Evolutionary conservation across 2,797 vertebrate genomes (phyloP).

Genomic region (Parauchenoglanis punctatus): DNA sequence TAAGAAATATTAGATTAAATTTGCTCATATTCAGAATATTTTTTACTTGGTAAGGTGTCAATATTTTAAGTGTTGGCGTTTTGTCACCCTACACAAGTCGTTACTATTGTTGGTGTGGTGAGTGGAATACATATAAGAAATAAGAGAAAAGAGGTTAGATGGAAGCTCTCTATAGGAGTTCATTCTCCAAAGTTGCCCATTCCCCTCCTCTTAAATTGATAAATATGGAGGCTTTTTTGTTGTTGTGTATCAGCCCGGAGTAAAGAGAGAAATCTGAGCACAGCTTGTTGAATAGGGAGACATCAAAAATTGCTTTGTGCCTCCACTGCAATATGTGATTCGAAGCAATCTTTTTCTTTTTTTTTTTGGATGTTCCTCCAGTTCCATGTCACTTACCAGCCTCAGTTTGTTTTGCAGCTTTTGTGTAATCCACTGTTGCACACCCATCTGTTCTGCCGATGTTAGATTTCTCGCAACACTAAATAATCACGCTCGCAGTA

Average conservation of each 20-base stretch:
- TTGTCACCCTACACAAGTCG: neutral
- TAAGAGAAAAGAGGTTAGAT: neutral
- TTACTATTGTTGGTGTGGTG: slow-evolving; percentile 45
- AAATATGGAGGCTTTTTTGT: neutral
- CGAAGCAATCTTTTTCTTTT: neutral
- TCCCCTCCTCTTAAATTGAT: neutral
- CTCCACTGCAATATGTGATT: slow-evolving; percentile 35
- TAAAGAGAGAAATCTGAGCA: slow-evolving; percentile 39
- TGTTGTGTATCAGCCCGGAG: neutral
- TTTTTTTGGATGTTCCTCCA: neutral
- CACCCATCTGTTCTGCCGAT: slow-evolving; percentile 1
- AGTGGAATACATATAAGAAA: neutral
- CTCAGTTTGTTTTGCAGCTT: neutral
- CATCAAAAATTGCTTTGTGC: slow-evolving; percentile 51
- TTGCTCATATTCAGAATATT: neutral
- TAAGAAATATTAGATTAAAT: neutral
- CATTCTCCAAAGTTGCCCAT: slow-evolving; percentile 59
- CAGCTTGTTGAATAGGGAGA: slow-evolving; percentile 36
- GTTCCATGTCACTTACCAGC: slow-evolving; percentile 8
- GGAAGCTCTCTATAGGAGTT: slow-evolving; percentile 18
- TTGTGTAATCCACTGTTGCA: neutral
- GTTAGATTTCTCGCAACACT: neutral
- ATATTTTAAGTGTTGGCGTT: neutral
- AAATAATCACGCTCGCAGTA: neutral
- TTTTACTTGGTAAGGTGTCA: neutral